Percentiles rank a stretch among this genome's conserved stretches.
Conservation (phyloP, 1,140 invertebrate species). For the Trissolcus basalis region DNA sequence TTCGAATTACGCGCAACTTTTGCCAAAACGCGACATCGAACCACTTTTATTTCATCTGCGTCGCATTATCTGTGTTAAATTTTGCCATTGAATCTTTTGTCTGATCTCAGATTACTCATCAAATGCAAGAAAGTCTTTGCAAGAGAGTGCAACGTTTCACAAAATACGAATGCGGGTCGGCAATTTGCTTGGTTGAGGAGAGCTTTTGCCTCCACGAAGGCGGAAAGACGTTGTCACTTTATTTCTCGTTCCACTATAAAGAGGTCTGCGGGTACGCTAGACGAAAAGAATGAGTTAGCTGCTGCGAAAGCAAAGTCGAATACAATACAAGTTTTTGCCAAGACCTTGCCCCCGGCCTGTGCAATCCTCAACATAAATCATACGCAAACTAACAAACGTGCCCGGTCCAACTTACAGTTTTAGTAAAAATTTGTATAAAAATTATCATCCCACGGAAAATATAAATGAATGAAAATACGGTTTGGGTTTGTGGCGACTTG, state of each 20-base stretch:
- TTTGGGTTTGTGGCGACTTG: too few species aligned
- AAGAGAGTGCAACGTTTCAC: slow-evolving; percentile 24
- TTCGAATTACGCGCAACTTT: too few species aligned
- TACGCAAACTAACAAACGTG: slow-evolving; percentile 21
- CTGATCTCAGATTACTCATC: slow-evolving; percentile 22
- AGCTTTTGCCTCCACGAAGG: slow-evolving; percentile 34
- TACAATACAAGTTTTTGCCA: slow-evolving; percentile 49
- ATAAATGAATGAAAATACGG: too few species aligned
- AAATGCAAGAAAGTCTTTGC: slow-evolving; percentile 18
- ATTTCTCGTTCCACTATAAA: slow-evolving; percentile 26
- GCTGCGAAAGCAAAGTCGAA: slow-evolving; percentile 10
- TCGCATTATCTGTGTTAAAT: slow-evolving; percentile 8
- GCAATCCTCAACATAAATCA: slow-evolving; percentile 57
- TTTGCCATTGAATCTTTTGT: slow-evolving; percentile 28
- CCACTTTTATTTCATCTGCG: too few species aligned
- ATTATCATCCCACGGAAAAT: too few species aligned
- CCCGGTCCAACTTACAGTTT: slow-evolving; percentile 10
- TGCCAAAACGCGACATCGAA: too few species aligned
- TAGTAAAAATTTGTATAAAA: not conserved
- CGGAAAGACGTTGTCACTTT: slow-evolving; percentile 45
- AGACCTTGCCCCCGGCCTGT: slow-evolving; percentile 17
- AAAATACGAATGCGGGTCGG: slow-evolving; percentile 44
- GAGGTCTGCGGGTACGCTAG: slow-evolving; percentile 9
- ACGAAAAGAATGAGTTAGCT: slow-evolving; percentile 13
- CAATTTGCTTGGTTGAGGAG: slow-evolving; percentile 32